Evolutionary conservation across 37 sponge, comb jelly and placozoan species (phyloP), one percentile per base, ranked within the genome.

Genomic region (Dysidea cf. avara): DNA sequence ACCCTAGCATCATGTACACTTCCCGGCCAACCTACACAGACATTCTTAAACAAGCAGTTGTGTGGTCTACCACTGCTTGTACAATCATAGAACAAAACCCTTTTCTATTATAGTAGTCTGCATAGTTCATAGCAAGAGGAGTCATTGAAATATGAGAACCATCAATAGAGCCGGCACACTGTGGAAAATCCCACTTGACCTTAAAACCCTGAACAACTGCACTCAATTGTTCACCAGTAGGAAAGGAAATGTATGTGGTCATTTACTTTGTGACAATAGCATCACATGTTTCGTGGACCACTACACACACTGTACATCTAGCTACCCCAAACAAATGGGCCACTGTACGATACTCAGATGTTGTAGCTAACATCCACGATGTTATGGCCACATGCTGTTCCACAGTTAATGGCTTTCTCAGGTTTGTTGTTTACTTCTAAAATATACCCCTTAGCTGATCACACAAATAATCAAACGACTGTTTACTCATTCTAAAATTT

Each of bases 81-180:
- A 76, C 40, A 25, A 76, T 56, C 7, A 76, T 76, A 16, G 77
- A 76, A 43, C 51, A 26, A 50, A n/a, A 76, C 1, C 68, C 56
- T 53, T 77, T 67, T 1, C 46, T 17, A 25, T 38, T 39, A 3
- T 38, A 67, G 9, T 67, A 67, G 2, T 39, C 46, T 5, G 2
- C 24, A n/a, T 2, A 1, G 68, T 67, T 39, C 3, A 11, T 4
- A 33, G 25, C 46, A 4, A 49, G 49, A 3, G 21, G 6, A 7
- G 67, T 13, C 11, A 77, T 66, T 31, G 68, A 58, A 36, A 77
- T 51, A 39, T 39, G 46, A 39, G 46, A 35, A 17, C 68, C 68
- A 67, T 67, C 68, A 11, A 46, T 7, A 16, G 48, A 43, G 20
- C 68, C 46, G 3, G 48, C 46, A 7, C 68, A 67, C 68, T 39